Evolutionary conservation across 2,888 invertebrate species (phyloP).

Genomic region (Pimpla rufipes): DNA sequence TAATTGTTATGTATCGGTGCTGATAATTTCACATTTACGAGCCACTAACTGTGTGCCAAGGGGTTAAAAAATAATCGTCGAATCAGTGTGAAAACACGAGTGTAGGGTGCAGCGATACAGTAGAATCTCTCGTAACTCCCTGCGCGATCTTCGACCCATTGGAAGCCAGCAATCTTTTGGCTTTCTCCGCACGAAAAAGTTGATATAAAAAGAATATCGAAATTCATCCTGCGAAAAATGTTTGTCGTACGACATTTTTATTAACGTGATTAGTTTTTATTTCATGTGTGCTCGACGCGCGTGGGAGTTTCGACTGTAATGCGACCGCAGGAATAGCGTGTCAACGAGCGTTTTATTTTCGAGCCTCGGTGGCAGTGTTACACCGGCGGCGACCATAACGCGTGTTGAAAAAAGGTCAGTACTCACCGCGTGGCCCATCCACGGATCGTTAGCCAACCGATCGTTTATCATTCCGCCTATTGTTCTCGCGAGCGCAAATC

Average conservation of each 20-base stretch:
- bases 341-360: constrained; percentile 54
- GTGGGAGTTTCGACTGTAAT: neutral
- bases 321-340: constrained; percentile 34
- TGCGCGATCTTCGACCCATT: neutral
- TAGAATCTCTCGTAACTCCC: neutral
- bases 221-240: too few relatives aligned
- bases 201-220: too few relatives aligned
- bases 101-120: constrained; percentile 15
- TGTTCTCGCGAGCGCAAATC: constrained; percentile 37
- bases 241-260: too few relatives aligned
- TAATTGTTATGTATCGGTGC: neutral
- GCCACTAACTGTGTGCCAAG: neutral
- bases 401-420: constrained; percentile 40
- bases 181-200: too few relatives aligned
- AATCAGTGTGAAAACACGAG: constrained; percentile 6
- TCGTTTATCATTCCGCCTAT: constrained; percentile 56
- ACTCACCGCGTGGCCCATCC: constrained; percentile 43
- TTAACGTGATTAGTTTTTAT: too few relatives aligned
- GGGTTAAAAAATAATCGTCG: constrained; percentile 2
- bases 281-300: neutral
- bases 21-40: constrained; percentile 25
- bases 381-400: constrained; percentile 34
- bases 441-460: constrained; percentile 54
- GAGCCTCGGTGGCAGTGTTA: constrained; percentile 25
- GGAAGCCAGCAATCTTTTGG: too few relatives aligned